These are phyloP conservation scores for Notechis scutatus DNA, from an alignment of 2,113 vertebrate genomes.

Conservation along the genomic window DNA sequence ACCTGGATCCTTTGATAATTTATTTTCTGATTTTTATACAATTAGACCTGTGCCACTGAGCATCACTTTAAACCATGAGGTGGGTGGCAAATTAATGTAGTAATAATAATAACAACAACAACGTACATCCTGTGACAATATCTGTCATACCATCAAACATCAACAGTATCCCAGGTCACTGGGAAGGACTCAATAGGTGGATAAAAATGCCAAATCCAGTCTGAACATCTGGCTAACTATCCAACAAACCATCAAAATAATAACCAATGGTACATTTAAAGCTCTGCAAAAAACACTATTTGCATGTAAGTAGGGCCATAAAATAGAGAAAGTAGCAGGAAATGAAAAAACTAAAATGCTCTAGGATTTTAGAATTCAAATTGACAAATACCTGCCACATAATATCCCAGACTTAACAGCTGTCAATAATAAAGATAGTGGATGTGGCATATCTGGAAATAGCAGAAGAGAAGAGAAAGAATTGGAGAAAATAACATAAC, in stretches of 20 bases:
- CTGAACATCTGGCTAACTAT: background rate
- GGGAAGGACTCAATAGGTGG: background rate
- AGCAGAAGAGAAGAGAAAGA: background rate
- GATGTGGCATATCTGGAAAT: too few species aligned
- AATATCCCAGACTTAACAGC: too few species aligned
- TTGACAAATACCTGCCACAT: background rate
- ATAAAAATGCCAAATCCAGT: background rate
- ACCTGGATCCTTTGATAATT: conserved; percentile 40
- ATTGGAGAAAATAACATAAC: background rate
- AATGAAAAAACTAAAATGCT: background rate
- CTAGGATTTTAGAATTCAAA: background rate
- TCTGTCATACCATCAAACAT: background rate
- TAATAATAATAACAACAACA: background rate
- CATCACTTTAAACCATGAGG: background rate
- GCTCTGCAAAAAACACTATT: background rate
- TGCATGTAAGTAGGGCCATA: background rate
- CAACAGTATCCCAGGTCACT: background rate
- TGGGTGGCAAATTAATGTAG: background rate
- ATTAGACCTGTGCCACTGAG: background rate
- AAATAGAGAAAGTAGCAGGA: background rate
- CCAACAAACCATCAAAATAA: background rate
- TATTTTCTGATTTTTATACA: conserved; percentile 45
- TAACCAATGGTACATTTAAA: background rate
- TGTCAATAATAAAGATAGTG: too few species aligned
- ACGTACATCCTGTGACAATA: background rate